These are phyloP conservation scores for Dicranocentrus wangi DNA, from an alignment of 2,888 invertebrate genomes.

Conservation along the genomic window DNA sequence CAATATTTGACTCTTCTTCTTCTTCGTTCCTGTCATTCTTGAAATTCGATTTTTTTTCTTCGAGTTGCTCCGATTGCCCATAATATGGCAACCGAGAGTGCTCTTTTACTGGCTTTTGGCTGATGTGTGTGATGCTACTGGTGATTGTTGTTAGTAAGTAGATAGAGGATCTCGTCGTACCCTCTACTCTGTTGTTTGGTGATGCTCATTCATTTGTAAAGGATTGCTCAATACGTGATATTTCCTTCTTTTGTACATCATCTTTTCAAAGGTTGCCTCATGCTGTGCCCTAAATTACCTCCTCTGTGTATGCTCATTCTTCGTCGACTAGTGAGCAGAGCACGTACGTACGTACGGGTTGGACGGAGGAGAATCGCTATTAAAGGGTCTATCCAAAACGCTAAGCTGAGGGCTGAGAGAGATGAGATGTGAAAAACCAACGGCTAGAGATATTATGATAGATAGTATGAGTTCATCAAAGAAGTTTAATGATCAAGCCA, in stretches of 20 bases:
- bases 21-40: constrained; percentile 15
- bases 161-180: neutral
- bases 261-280: constrained; percentile 64
- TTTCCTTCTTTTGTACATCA: constrained; percentile 65
- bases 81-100: constrained; percentile 20
- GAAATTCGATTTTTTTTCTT: neutral
- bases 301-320: constrained; percentile 44
- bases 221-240: constrained; percentile 65
- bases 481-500: constrained; percentile 51
- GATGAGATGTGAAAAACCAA: too few relatives aligned
- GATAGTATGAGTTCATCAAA: constrained; percentile 59
- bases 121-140: constrained; percentile 6
- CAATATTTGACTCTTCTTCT: constrained; percentile 39
- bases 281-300: constrained; percentile 69
- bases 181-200: constrained; percentile 38
- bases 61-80: constrained; percentile 54
- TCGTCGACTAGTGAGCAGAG: neutral
- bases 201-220: constrained; percentile 59
- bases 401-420: neutral
- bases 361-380: neutral
- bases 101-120: neutral
- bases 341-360: constrained; percentile 10
- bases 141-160: constrained; percentile 13
- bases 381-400: neutral
- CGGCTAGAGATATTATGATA: constrained; percentile 45